Evolutionary conservation across 2,797 vertebrate species (phyloP).

Genomic region (Ptychobarbus kaznakovi): DNA sequence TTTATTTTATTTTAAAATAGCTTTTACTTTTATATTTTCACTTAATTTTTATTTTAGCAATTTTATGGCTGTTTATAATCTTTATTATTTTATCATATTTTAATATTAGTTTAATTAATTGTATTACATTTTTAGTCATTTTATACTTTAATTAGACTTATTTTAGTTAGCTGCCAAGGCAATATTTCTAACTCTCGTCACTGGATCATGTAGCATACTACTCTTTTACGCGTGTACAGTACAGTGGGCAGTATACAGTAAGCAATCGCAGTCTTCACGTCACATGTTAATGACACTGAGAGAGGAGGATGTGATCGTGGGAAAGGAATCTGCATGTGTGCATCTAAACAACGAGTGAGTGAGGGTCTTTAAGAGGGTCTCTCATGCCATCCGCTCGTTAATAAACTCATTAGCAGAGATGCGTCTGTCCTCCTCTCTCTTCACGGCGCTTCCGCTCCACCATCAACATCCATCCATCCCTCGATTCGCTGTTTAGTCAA

Average conservation of each 20-base stretch:
- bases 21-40: neutral
- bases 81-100: neutral
- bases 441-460: neutral
- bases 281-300: neutral
- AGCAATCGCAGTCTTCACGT: neutral
- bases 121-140: no score
- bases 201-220: neutral
- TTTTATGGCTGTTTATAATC: neutral
- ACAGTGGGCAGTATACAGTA: neutral
- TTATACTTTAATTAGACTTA: no score
- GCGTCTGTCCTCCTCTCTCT: conserved; percentile 45
- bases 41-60: neutral
- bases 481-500: neutral
- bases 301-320: neutral
- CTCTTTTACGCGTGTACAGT: neutral
- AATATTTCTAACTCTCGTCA: neutral
- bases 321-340: neutral
- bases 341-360: conserved; percentile 25
- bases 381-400: conserved; percentile 35
- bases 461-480: neutral
- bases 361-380: conserved; percentile 41
- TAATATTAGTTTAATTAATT: neutral
- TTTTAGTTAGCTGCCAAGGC: neutral
- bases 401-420: conserved; percentile 55
- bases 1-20: neutral